Percentiles rank a stretch among this genome's conserved stretches.
Evolutionary conservation across 1,140 invertebrate species (phyloP).

Genomic region (Tetragonula clypearis): DNA sequence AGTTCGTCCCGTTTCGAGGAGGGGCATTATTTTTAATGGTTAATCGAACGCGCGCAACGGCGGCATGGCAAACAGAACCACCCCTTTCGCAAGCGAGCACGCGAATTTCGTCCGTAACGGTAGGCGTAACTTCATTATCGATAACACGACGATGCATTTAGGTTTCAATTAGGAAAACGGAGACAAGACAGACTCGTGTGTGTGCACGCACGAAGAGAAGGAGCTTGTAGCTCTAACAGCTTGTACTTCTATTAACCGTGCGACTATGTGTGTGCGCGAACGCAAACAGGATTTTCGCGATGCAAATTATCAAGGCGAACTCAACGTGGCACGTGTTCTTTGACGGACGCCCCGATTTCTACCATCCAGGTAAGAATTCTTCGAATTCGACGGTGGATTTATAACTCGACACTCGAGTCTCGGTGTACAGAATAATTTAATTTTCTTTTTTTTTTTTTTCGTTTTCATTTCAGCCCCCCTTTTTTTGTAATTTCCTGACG

Average conservation of each 20-base stretch:
- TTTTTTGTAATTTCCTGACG: too few relatives aligned
- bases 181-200: not conserved
- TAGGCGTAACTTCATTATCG: slow-evolving; percentile 38
- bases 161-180: slow-evolving; percentile 41
- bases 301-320: too few relatives aligned
- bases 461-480: too few relatives aligned
- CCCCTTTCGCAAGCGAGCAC: not conserved
- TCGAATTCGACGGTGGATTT: too few relatives aligned
- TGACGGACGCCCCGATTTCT: too few relatives aligned
- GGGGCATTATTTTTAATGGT: not conserved
- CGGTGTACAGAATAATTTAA: too few relatives aligned
- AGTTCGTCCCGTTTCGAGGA: too few relatives aligned
- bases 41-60: not conserved
- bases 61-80: not conserved
- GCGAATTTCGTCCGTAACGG: slow-evolving; percentile 26
- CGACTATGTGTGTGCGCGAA: not conserved
- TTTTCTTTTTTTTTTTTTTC: too few relatives aligned
- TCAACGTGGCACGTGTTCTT: too few relatives aligned
- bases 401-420: too few relatives aligned
- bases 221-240: not conserved
- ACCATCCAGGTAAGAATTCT: too few relatives aligned
- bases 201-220: not conserved
- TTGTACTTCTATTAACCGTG: not conserved
- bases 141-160: slow-evolving; percentile 28
- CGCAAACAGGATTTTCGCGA: slow-evolving; percentile 12